A percentile compares a stretch with the other conserved stretches of the same genome.
phyloP scores from a whole-genome alignment of 1,140 invertebrate genomes.

The Scaptomyza montana region DNA sequence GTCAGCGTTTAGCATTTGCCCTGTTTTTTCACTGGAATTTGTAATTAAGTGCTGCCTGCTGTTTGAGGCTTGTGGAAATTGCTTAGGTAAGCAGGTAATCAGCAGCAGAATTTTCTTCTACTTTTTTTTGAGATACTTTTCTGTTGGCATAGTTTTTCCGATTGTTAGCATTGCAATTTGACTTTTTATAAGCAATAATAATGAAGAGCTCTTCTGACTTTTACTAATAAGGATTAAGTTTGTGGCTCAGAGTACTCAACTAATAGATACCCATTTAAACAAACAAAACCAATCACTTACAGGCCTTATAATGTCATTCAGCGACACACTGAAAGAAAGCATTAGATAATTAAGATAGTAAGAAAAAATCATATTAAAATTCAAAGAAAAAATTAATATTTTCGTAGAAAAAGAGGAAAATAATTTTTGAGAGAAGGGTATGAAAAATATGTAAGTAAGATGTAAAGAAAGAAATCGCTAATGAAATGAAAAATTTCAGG shows the following conservation, averaged over 20 bases:
- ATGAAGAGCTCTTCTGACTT: background rate
- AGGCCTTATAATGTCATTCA: too few relatives aligned
- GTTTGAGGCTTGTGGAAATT: slow-evolving; percentile 1
- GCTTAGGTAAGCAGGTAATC: slow-evolving; percentile 25
- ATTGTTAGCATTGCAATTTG: slow-evolving; percentile 28
- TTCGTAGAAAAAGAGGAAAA: too few relatives aligned
- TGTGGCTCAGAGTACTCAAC: background rate
- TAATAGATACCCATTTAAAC: background rate
- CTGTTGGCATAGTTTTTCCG: slow-evolving; percentile 20
- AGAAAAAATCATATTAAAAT: too few relatives aligned
- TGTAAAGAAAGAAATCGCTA: too few relatives aligned
- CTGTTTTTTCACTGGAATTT: slow-evolving; percentile 20
- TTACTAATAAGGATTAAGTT: background rate
- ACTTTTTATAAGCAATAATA: slow-evolving; percentile 19
- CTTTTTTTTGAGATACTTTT: background rate
- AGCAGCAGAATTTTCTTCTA: background rate
- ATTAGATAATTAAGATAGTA: too few relatives aligned
- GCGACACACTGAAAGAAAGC: too few relatives aligned
- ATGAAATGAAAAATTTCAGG: too few relatives aligned
- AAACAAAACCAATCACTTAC: too few relatives aligned
- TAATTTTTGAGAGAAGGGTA: too few relatives aligned
- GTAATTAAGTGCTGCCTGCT: slow-evolving; percentile 31
- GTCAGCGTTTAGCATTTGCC: slow-evolving; percentile 5
- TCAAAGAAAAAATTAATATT: background rate
- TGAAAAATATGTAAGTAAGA: too few relatives aligned